Conservation (phyloP, 2,888 invertebrate species). For the Tuta absoluta region DNA sequence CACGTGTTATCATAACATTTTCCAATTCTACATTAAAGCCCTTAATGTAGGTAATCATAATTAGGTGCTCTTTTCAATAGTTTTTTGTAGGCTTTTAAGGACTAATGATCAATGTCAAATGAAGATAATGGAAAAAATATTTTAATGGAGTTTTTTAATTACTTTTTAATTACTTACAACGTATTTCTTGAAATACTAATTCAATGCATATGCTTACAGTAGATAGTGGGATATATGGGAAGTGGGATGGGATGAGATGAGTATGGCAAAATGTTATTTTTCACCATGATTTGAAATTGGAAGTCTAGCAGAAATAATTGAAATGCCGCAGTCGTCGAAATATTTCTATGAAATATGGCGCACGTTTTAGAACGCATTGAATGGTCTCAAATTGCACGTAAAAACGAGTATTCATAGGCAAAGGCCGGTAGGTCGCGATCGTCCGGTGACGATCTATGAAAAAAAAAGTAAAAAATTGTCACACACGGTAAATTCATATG, state of each 20-base stretch:
- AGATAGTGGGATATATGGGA: too few species aligned
- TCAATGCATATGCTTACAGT: too few species aligned
- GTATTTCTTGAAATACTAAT: too few species aligned
- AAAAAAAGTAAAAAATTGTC: conserved; percentile 54
- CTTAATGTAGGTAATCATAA: conserved; percentile 27
- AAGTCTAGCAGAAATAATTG: not conserved
- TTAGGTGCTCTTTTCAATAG: not conserved
- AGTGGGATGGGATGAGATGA: too few species aligned
- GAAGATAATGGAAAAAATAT: not conserved
- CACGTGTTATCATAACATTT: conserved; percentile 51
- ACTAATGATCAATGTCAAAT: not conserved
- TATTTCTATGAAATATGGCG: conserved; percentile 15
- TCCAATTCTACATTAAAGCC: conserved; percentile 57
- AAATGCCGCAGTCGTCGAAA: not conserved
- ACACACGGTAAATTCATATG: conserved; percentile 68
- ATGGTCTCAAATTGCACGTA: conserved; percentile 21
- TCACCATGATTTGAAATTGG: too few species aligned
- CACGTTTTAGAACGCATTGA: conserved; percentile 28
- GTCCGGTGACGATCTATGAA: conserved; percentile 51
- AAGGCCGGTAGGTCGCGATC: conserved; percentile 47
- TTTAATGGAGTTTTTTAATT: not conserved
- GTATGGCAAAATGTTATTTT: too few species aligned
- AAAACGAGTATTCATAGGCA: conserved; percentile 19
- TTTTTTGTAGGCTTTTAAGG: not conserved
- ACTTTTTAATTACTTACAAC: too few species aligned